Conservation (phyloP, 2,797 vertebrate genomes). For the Basileuterus tristriatus region DNA sequence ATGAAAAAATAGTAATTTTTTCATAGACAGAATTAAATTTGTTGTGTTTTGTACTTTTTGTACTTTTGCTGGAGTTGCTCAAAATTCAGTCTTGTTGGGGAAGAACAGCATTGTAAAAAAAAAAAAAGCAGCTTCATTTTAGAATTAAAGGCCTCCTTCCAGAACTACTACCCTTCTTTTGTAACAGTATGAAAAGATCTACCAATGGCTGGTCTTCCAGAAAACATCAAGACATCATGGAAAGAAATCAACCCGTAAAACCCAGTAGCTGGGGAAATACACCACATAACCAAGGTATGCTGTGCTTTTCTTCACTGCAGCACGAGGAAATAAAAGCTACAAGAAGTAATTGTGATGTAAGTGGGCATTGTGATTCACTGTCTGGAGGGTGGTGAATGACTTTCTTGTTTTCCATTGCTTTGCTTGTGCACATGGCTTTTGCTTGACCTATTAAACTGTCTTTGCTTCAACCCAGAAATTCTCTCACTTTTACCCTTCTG, state of each 20-base stretch:
- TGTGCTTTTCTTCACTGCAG: neutral
- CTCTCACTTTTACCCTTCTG: neutral
- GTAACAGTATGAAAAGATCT: neutral
- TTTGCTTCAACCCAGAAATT: neutral
- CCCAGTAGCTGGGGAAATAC: neutral
- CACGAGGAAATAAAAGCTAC: neutral
- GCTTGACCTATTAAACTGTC: neutral
- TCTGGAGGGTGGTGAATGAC: neutral
- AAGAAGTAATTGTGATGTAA: neutral
- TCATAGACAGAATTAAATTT: neutral
- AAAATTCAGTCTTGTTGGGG: neutral
- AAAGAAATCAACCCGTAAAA: neutral
- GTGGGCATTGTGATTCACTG: accelerated
- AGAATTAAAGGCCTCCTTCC: neutral
- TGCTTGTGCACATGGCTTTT: neutral
- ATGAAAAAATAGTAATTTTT: neutral
- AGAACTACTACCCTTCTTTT: neutral
- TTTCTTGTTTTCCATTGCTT: neutral
- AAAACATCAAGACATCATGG: neutral
- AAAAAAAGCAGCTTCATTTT: neutral
- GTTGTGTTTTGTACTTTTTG: neutral
- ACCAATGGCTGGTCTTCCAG: neutral
- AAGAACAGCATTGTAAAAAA: neutral
- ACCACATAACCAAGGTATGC: neutral
- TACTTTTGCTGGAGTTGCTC: neutral